Evolutionary conservation across 2,888 invertebrate genomes (phyloP).

Genomic region (Drosophila nr. perissopoda): DNA sequence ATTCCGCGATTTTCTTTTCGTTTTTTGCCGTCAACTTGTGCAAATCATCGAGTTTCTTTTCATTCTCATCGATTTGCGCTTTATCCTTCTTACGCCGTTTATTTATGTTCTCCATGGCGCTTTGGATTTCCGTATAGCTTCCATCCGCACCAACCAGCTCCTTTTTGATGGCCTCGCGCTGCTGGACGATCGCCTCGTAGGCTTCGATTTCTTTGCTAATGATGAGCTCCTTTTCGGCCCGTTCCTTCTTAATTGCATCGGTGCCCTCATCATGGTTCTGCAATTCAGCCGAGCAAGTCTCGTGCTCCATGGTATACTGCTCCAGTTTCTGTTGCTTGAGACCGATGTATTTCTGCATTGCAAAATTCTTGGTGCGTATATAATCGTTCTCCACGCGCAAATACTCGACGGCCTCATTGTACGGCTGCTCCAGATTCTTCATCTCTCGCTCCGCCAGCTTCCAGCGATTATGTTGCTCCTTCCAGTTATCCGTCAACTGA

Average conservation of each 20-base stretch:
- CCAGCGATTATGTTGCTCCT: fast-evolving
- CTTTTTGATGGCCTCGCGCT: slow-evolving; percentile 87
- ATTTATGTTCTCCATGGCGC: too few relatives aligned
- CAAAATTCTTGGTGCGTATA: too few relatives aligned
- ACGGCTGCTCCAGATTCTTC: too few relatives aligned
- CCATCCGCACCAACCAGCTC: slow-evolving; percentile 88
- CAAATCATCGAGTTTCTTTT: too few relatives aligned
- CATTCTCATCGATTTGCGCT: too few relatives aligned
- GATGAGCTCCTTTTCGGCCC: slow-evolving; percentile 84
- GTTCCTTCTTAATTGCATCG: slow-evolving; percentile 84
- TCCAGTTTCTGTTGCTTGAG: slow-evolving; percentile 87
- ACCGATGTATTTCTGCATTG: slow-evolving; percentile 88
- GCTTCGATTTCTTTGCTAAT: slow-evolving; percentile 85
- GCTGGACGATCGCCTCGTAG: slow-evolving; percentile 86
- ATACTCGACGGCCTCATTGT: too few relatives aligned
- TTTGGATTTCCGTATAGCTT: slow-evolving; percentile 84
- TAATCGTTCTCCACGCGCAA: too few relatives aligned
- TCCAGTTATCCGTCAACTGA: too few relatives aligned
- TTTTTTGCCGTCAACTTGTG: too few relatives aligned
- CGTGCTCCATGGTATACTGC: slow-evolving; percentile 87
- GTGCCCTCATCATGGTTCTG: slow-evolving; percentile 83
- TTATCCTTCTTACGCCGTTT: too few relatives aligned
- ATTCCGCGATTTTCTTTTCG: too few relatives aligned
- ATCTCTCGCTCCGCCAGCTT: too few relatives aligned
- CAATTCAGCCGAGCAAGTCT: slow-evolving; percentile 87